Evolutionary conservation across 2,113 vertebrate genomes (phyloP), one percentile per base, ranked within the genome.

Genomic region (Erinaceus europaeus): DNA sequence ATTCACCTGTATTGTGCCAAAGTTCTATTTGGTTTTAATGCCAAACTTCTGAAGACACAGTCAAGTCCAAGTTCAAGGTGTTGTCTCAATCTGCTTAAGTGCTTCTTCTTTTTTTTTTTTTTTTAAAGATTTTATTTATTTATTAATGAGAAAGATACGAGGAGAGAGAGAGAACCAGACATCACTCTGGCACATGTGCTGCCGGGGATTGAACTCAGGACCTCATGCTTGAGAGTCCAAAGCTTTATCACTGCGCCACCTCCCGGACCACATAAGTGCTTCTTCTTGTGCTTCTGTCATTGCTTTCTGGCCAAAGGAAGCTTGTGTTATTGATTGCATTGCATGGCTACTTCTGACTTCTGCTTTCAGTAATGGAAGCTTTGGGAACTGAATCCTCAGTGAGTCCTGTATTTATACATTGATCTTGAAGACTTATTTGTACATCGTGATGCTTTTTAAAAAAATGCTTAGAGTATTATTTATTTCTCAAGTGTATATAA

Each of bases 401-500:
- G 4, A 83, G 84, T 92, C 91, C 69, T 91, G 14, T 94, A 86
- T 88, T 92, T 95, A 82, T 92, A 75, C 40, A 94, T 83, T 89
- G 68, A 61, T 68, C 86, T 90, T 84, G 32, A 96, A 96, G 92
- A 84, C 90, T 93, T 96, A 46, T 97, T 92, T 98, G 95, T 97
- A 97, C 97, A 98, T 97, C 90, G 88, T 76, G 95, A 83, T 93
- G 94, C 73, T 92, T 93, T 97, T 96, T 96, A 9, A 20, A 12
- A 2, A 25, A 42, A 85, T 93, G 92, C 94, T 89, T 94, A 73
- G 90, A 94, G 68, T 18, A 38, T 94, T 97, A 98, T 97, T 98
- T 98, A 98, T 98, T 98, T 97, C 92, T 96, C 52, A 34, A 71
- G 23, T 97, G 96, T 97, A 96, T 86, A 97, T 97, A 91, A 95